These are phyloP conservation scores for Sebastes hopkinsi DNA, from an alignment of 2,797 vertebrate genomes.

Conservation along the genomic window DNA sequence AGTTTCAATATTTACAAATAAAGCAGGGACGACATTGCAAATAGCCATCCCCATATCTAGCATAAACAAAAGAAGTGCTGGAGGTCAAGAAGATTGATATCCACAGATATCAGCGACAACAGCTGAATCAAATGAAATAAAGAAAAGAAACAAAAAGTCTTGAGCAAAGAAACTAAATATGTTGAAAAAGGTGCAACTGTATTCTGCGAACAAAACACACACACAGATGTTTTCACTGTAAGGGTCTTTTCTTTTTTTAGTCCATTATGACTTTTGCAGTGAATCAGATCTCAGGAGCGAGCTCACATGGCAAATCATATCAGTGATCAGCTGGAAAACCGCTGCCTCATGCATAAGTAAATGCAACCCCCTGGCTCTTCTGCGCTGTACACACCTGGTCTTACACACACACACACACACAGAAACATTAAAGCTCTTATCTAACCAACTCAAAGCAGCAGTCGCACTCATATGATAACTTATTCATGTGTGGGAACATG, in stretches of 20 bases:
- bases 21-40: neutral
- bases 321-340: constrained; percentile 63
- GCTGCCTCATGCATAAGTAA: constrained; percentile 70
- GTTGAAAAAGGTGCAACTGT: neutral
- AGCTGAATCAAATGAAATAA: neutral
- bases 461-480: constrained; percentile 42
- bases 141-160: neutral
- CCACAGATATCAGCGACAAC: neutral
- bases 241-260: neutral
- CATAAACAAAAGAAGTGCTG: neutral
- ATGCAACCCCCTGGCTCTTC: constrained; percentile 32
- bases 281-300: constrained; percentile 24
- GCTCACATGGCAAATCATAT: constrained; percentile 57
- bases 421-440: constrained; percentile 26
- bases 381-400: constrained; percentile 37
- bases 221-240: constrained; percentile 22
- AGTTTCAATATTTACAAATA: neutral
- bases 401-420: constrained; percentile 1
- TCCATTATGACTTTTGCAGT: constrained; percentile 2
- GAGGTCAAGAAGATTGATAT: neutral
- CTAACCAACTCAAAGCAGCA: constrained; percentile 11
- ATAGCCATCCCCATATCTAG: neutral
- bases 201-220: constrained; percentile 2
- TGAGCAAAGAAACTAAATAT: neutral
- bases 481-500: constrained; percentile 55